A percentile compares a stretch with the other conserved stretches of the same genome.
Conservation (phyloP, 2,888 invertebrate species). For the Hermodice carunculata region DNA sequence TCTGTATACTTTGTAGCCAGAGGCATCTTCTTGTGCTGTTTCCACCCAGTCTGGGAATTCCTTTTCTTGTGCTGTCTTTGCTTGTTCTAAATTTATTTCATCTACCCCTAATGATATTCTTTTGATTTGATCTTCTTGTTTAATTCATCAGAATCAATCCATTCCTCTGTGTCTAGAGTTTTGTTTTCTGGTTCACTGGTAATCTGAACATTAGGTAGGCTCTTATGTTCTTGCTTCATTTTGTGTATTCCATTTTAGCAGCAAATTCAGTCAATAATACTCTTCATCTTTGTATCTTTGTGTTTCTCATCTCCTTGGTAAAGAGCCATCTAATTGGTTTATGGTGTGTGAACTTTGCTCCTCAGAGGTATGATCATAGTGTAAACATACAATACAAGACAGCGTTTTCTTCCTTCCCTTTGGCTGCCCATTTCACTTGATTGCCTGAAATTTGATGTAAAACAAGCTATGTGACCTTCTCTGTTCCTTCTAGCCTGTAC, state of each 20-base stretch:
- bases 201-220: slow-evolving; percentile 12
- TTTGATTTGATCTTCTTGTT: too few relatives aligned
- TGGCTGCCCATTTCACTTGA: slow-evolving; percentile 4
- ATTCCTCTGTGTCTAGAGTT: not conserved
- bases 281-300: slow-evolving; percentile 15
- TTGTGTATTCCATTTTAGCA: not conserved
- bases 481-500: not conserved
- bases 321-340: slow-evolving; percentile 13
- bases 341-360: slow-evolving; percentile 9
- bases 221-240: slow-evolving; percentile 1
- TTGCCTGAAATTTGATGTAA: not conserved
- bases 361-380: slow-evolving; percentile 12
- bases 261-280: slow-evolving; percentile 18
- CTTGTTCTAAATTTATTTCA: too few relatives aligned
- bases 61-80: too few relatives aligned
- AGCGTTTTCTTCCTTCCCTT: slow-evolving; percentile 13
- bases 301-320: slow-evolving; percentile 1
- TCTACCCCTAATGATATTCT: too few relatives aligned
- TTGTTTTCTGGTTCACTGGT: not conserved
- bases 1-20: too few relatives aligned
- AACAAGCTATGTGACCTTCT: not conserved
- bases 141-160: not conserved
- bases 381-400: not conserved
- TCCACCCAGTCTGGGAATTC: too few relatives aligned
- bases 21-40: too few relatives aligned